Evolutionary conservation across 2,113 vertebrate species (phyloP).

Genomic region (Pseudois nayaur): DNA sequence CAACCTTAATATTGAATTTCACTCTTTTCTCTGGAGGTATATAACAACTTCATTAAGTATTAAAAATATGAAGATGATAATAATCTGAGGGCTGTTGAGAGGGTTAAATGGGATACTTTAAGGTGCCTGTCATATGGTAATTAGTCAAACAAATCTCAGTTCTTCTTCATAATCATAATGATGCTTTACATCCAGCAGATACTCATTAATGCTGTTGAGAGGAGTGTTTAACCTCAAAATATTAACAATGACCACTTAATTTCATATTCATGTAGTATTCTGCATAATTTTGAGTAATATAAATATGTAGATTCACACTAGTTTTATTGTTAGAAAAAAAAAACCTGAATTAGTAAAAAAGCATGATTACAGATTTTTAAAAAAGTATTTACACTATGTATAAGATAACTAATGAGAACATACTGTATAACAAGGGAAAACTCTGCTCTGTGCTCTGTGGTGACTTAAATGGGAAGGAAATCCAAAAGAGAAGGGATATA

Average conservation of each 20-base stretch:
- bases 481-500: not conserved
- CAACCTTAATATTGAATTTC: not conserved
- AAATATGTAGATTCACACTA: not conserved
- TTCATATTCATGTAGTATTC: not conserved
- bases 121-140: not conserved
- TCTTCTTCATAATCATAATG: not conserved
- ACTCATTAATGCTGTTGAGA: not conserved
- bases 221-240: not conserved
- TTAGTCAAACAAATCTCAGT: not conserved
- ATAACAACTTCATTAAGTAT: not conserved
- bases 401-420: not conserved
- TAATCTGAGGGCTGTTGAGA: not conserved
- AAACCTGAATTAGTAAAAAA: not conserved
- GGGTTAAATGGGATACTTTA: not conserved
- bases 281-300: not conserved
- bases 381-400: not conserved
- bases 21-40: not conserved
- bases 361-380: not conserved
- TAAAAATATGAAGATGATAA: not conserved
- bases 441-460: not conserved
- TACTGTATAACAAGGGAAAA: not conserved
- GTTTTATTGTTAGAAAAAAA: slow-evolving; percentile 2
- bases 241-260: not conserved
- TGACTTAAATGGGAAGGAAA: not conserved
- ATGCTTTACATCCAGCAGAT: not conserved